These are phyloP conservation scores for Chamaetylas fuelleborni DNA, from an alignment of 2,113 vertebrate genomes.

Conservation along the genomic window DNA sequence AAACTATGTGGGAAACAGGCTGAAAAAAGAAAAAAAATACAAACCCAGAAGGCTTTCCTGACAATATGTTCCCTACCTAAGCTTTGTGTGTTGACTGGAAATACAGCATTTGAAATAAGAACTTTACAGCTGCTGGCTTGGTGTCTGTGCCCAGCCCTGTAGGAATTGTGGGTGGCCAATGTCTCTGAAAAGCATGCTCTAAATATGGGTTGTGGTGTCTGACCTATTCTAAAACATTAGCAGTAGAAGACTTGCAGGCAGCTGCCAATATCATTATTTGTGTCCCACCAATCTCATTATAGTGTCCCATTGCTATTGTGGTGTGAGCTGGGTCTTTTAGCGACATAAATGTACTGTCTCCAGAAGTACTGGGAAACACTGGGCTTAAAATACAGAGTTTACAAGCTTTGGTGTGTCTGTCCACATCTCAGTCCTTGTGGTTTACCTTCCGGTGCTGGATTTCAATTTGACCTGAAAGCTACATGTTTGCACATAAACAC, in stretches of 20 bases:
- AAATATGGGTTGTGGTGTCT: conserved; percentile 46
- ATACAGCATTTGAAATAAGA: conserved; percentile 5
- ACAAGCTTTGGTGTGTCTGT: background rate
- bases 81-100: conserved; percentile 46
- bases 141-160: conserved; percentile 3
- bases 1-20: background rate
- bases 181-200: conserved; percentile 45
- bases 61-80: conserved; percentile 40
- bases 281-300: background rate
- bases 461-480: background rate
- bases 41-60: conserved; percentile 29
- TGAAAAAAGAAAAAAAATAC: background rate
- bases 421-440: background rate
- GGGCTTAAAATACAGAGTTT: background rate
- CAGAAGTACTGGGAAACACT: background rate
- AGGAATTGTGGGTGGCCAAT: conserved; percentile 45
- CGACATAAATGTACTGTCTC: background rate
- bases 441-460: background rate
- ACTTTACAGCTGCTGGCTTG: conserved; percentile 29
- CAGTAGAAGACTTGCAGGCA: conserved; percentile 5
- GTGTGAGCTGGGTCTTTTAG: background rate
- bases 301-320: background rate
- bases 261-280: background rate
- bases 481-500: background rate
- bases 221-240: conserved; percentile 17